Conservation (phyloP, 1,140 invertebrate genomes). For the Bilobella aurantiaca region DNA sequence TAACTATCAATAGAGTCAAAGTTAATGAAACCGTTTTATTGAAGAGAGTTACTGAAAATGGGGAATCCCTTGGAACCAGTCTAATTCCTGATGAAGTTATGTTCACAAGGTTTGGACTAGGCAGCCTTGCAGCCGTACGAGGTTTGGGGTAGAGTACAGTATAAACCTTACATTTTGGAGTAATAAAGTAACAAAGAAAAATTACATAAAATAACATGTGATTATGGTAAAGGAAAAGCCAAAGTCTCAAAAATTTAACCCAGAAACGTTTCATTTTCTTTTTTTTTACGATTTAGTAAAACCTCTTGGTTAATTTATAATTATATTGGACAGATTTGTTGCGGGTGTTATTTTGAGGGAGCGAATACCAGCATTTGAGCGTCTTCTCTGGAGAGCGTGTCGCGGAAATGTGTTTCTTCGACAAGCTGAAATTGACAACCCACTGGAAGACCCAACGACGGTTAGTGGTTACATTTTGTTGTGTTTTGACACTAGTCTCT, state of each 20-base stretch:
- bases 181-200: too few relatives aligned
- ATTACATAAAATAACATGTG: not conserved
- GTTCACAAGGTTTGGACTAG: conserved; percentile 5
- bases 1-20: not conserved
- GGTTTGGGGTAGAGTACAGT: conserved; percentile 72
- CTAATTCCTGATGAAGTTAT: conserved; percentile 23
- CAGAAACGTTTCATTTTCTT: not conserved
- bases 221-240: not conserved
- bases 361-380: conserved; percentile 53
- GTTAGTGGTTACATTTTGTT: too few relatives aligned
- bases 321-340: conserved; percentile 42
- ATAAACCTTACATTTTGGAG: too few relatives aligned
- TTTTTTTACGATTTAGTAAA: too few relatives aligned
- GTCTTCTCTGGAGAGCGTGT: conserved; percentile 57
- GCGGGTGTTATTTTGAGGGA: conserved; percentile 44
- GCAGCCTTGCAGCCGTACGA: conserved; percentile 60
- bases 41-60: conserved; percentile 34
- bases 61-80: conserved; percentile 27
- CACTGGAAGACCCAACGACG: conserved; percentile 51
- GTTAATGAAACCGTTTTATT: conserved; percentile 14
- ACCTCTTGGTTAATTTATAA: too few relatives aligned
- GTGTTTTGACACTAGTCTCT: too few relatives aligned
- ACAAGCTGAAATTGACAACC: conserved; percentile 42
- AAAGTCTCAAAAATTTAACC: conserved; percentile 18
- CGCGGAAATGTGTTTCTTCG: conserved; percentile 54